Evolutionary conservation across 23 tunicate species (phyloP), one percentile per base, ranked within the genome.

Genomic region (Ciona savignyi): DNA sequence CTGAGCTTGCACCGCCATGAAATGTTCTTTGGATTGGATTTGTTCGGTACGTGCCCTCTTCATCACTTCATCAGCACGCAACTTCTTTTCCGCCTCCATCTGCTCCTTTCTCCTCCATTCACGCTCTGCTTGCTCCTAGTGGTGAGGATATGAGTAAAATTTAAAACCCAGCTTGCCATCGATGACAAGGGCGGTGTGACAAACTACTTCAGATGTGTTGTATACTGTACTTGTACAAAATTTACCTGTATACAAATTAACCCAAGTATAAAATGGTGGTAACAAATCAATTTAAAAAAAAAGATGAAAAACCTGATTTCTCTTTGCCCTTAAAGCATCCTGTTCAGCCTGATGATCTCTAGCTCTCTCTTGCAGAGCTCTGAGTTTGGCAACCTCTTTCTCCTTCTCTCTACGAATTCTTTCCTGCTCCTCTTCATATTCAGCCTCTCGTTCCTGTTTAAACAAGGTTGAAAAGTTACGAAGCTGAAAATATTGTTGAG

Each of bases 1-100:
- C 62, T 86, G 95, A 2, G 99, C 99, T 35, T 94, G 99, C 15
- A 94, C 99, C 0, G 99, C 99, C 94, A 82, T 83, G 86, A 86
- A 94, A 75, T 94, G 99, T 64, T 79, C 83, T 70, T 87, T 86
- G 66, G 85, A 75, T 75, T 94, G 83, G 62, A 94, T 87, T 66
- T 94, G 99, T 66, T 86, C 90, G 0, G 86, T 76, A 56, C 99
- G 26, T 2, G 99, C 99, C 51, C 42, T 32, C 72, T 80, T 87
- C 99, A 94, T 94, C 26, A 94, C 80, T 32, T 63, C 95, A 20
- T 94, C 90, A 0, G 73, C 63, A 51, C 83, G 78, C 0, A 75
- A 51, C 77, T 94, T 86, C 83, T 86, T 87, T 67, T 60, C 34
- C 63, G 82, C 85, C 71, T 91, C 97, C 35, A 70, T 74, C 34